phyloP scores from a whole-genome alignment of 2,797 vertebrate genomes.

The Semotilus atromaculatus region DNA sequence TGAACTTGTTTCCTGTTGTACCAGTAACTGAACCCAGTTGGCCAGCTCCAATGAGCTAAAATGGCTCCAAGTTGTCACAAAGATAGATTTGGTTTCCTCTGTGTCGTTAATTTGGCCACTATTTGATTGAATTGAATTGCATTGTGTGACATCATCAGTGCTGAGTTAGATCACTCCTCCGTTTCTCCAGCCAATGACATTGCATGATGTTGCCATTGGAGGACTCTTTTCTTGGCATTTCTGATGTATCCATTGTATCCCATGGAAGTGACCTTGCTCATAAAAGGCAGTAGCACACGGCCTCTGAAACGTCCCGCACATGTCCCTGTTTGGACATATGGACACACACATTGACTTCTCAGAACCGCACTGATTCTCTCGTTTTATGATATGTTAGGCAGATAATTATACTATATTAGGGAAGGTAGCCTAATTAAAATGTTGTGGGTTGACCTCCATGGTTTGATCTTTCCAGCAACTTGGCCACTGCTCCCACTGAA shows the following conservation, averaged over 20 bases:
- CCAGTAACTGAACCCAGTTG: constrained; percentile 18
- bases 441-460: background rate
- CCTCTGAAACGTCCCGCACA: background rate
- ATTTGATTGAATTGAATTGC: constrained; percentile 40
- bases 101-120: constrained; percentile 7
- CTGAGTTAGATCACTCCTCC: background rate
- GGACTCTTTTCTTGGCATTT: background rate
- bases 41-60: constrained; percentile 24
- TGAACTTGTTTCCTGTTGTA: constrained; percentile 3
- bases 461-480: background rate
- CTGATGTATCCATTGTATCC: background rate
- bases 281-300: constrained; percentile 3
- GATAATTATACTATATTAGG: no score
- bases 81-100: constrained; percentile 37
- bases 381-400: background rate
- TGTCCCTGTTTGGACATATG: constrained; percentile 13
- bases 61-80: constrained; percentile 37
- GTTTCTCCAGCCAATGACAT: constrained; percentile 9
- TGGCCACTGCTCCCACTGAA: background rate
- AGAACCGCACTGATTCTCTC: background rate
- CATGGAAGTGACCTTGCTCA: background rate
- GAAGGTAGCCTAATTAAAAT: background rate
- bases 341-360: background rate
- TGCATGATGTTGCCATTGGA: background rate
- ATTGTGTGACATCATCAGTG: constrained; percentile 26